Evolutionary conservation across 2,797 vertebrate genomes (phyloP), one percentile per base, ranked within the genome.

Genomic region (Schizothorax lantsangensis): DNA sequence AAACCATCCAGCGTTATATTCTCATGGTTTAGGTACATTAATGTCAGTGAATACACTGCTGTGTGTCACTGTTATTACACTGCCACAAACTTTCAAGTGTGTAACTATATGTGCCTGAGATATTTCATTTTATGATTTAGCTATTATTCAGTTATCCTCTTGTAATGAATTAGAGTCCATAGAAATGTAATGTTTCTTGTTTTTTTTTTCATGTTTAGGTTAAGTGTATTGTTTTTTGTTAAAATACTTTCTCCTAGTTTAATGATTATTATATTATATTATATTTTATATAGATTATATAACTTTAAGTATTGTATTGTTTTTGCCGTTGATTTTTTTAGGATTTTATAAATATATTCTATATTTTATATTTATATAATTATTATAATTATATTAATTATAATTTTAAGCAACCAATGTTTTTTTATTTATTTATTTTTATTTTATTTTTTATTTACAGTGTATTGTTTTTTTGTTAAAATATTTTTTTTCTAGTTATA

Each of bases 141-240:
- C 86, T 93, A 6, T 33, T 93, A 93, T 93, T 93, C 91, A 91
- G 92, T 89, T 90, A 86, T 89, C 90, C 89, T 87, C 89, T 92
- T 86, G 84, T 91, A 81, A 19, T 26, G 15, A 52, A 47, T 68
- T 15, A 26, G 75, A 88, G 88, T 93, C 90, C 87, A 91, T 88
- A 79, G 85, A 86, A 72, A 40, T 92, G 85, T 54, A 88, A 84
- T 90, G 86, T 82, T 38, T 79, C 81, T 92, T 92, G 90, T 91
- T 26, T n/a, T 43, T 26, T n/a, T 43, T 82, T 38, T 79, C 83
- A 92, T 92, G 90, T 91, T 62, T 26, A 26, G 8, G 8, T 59
- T 59, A 59, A 23, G 6, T n/a, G 4, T 59, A 10, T 26, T 12
- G 12, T 10, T 59, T 62, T 2, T n/a, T 26, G 23, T 26, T 26